phyloP scores from a whole-genome alignment of 2,113 vertebrate genomes.

The Cathartes aura region DNA sequence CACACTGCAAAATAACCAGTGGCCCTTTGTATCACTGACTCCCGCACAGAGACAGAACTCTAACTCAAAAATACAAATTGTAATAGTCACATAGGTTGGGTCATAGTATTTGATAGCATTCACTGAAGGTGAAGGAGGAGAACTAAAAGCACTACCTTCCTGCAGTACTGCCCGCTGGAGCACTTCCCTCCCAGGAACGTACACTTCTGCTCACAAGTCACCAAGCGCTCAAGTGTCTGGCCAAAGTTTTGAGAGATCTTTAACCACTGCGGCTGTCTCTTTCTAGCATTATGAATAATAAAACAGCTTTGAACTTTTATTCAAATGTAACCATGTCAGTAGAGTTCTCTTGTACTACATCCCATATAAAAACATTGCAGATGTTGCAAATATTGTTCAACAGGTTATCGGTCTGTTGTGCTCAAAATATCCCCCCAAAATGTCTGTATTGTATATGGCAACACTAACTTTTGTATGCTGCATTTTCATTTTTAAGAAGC shows the following conservation, averaged over 20 bases:
- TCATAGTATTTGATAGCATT: neutral
- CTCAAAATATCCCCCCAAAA: neutral
- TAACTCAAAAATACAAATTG: neutral
- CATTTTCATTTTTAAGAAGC: neutral
- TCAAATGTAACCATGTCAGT: neutral
- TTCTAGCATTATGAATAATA: neutral
- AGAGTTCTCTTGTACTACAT: neutral
- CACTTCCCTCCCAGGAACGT: neutral
- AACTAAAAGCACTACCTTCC: neutral
- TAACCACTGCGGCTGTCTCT: neutral
- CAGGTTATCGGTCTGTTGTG: neutral
- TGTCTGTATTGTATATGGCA: neutral
- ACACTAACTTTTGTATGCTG: neutral
- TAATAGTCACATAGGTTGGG: neutral
- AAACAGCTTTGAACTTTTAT: neutral
- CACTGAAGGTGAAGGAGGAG: neutral
- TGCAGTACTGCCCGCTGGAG: neutral
- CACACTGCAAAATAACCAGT: neutral
- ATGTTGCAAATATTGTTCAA: neutral
- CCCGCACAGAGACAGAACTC: neutral
- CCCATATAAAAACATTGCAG: neutral
- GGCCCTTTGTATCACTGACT: neutral
- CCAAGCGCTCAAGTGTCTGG: neutral
- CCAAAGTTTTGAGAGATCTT: neutral
- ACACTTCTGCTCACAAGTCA: neutral